Conservation (phyloP, 2,797 vertebrate species). For the Euphonia xanthogaster region DNA sequence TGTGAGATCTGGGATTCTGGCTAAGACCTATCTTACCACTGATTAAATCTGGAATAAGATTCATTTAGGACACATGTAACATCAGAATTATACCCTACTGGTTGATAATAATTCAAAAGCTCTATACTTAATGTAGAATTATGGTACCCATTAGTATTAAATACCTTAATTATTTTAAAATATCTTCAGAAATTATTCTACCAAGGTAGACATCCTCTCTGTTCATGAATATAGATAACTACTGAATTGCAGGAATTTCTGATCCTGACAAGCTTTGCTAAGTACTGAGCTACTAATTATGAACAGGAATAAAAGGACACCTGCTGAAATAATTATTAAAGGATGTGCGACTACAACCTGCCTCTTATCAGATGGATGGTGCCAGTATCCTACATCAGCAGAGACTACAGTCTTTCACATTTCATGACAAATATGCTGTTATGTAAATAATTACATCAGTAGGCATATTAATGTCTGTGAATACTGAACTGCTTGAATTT, state of each 20-base stretch:
- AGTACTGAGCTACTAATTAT: constrained; percentile 22
- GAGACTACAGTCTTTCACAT: neutral
- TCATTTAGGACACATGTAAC: neutral
- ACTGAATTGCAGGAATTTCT: neutral
- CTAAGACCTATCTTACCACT: neutral
- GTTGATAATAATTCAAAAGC: neutral
- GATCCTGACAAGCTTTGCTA: neutral
- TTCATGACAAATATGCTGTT: neutral
- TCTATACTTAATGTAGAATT: neutral
- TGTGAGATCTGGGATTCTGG: neutral
- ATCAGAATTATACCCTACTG: neutral
- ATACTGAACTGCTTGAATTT: neutral
- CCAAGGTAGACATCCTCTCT: neutral
- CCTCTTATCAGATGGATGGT: neutral
- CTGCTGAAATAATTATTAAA: constrained; percentile 54
- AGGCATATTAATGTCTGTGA: neutral
- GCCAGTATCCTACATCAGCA: neutral
- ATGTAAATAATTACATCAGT: neutral
- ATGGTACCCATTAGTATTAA: neutral
- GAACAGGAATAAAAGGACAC: constrained; percentile 23
- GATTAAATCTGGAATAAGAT: neutral
- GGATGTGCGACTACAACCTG: neutral
- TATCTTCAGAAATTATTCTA: neutral
- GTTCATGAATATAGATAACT: neutral
- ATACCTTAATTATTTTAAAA: neutral